Evolutionary conservation across 2,888 invertebrate species (phyloP), one percentile per base, ranked within the genome.

Genomic region (Thecocarcelia acutangulata): DNA sequence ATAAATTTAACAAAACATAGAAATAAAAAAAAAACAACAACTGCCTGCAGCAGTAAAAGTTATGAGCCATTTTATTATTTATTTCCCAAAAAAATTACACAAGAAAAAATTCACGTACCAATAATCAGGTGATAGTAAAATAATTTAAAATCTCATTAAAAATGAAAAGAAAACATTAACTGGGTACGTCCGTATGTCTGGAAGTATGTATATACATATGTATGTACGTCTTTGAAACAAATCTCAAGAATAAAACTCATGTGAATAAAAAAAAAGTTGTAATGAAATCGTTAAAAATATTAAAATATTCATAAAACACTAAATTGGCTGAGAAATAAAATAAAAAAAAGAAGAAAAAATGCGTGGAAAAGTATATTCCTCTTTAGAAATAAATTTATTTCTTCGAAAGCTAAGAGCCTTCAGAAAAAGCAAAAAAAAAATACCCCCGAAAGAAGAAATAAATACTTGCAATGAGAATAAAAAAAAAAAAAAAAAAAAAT

Each of bases 111-210:
- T 79, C 78, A 79, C 78, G 78, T 79, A 79, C 78, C 78, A 79
- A 73, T 79, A 79, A 79, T 68, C 78, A 79, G 78, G 66, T 79
- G 78, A 73, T 79, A 68, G 72, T 79, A 79, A 79, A 79, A 73
- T 68, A 79, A 79, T 79, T 73, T 50, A 78, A 73, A 73, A 54
- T 24, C 37, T 40, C 69, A 76, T 68, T 69, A 68, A 69, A 40
- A 50, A 6, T 6, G 28, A 42, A 42, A 4, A 59, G 9, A 46
- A 21, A 66, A 28, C 11, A 61, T 33, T 33, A 33, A 54, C 28
- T 28, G 28, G 5, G 21, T 40, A 37, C 15, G 40, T 13, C n/a
- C n/a, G n/a, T n/a, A n/a, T n/a, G n/a, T n/a, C n/a, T n/a, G n/a
- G 21, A 21, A 44, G n/a, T 15, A 12, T 13, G 24, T 12, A 44